These are phyloP conservation scores for Sweltsa coloradensis DNA, from an alignment of 1,140 invertebrate genomes.

Conservation along the genomic window DNA sequence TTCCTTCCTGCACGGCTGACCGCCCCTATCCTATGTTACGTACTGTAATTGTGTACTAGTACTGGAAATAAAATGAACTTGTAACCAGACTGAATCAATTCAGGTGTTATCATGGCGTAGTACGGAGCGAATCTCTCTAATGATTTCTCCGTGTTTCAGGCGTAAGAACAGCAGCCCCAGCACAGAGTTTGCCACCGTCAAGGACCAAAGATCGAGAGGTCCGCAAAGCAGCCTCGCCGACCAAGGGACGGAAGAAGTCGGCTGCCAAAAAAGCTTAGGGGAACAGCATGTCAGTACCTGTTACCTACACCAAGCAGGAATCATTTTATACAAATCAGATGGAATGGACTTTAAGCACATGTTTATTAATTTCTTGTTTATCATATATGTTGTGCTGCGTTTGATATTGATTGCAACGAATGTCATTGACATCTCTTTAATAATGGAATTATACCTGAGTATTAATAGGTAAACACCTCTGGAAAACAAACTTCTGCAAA, in stretches of 20 bases:
- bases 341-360: no score
- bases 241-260: constrained; percentile 8
- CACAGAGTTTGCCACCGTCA: constrained; percentile 4
- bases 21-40: no score
- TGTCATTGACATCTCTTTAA: neutral
- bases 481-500: neutral
- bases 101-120: no score
- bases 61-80: no score
- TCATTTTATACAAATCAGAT: constrained; percentile 7
- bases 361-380: no score
- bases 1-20: no score
- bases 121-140: no score
- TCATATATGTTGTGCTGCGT: constrained; percentile 4
- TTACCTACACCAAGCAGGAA: neutral
- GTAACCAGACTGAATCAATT: no score
- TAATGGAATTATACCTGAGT: neutral
- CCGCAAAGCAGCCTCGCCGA: neutral
- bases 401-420: constrained; percentile 4
- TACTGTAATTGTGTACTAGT: no score
- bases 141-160: constrained; percentile 4
- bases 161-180: constrained; percentile 2
- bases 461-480: neutral
- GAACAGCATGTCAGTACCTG: constrained; percentile 8
- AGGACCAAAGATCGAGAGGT: neutral
- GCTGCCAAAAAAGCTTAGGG: constrained; percentile 12